A percentile compares a stretch with the other conserved stretches of the same genome.
Evolutionary conservation across 2,888 invertebrate genomes (phyloP).

Genomic region (Pardosa pseudoannulata): DNA sequence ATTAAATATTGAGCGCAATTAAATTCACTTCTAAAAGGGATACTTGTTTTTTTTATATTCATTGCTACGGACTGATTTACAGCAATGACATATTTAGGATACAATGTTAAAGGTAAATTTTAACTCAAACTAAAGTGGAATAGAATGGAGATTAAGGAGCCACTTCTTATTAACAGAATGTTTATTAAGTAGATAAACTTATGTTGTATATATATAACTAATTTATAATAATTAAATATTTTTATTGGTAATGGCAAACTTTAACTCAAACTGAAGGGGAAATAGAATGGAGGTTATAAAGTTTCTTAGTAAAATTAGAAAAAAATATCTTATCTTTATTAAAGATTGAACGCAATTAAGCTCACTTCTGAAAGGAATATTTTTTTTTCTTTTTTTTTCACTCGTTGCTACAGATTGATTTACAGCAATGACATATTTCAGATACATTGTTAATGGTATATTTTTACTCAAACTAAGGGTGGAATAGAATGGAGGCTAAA

Average conservation of each 20-base stretch:
- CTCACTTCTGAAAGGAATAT: constrained; percentile 1
- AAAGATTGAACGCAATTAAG: background rate
- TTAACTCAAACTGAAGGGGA: no score
- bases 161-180: no score
- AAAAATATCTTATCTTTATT: no score
- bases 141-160: no score
- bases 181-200: no score
- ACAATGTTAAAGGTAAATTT: background rate
- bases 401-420: background rate
- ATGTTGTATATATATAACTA: no score
- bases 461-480: background rate
- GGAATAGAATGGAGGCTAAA: no score
- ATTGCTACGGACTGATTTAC: background rate
- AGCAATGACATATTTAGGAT: background rate
- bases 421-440: background rate
- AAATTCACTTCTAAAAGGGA: constrained; percentile 13
- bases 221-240: no score
- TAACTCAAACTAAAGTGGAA: background rate
- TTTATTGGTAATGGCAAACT: no score
- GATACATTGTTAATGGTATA: background rate
- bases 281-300: no score
- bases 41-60: background rate
- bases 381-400: background rate
- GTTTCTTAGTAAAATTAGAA: no score
- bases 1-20: no score